Evolutionary conservation across 2,797 vertebrate species (phyloP).

Genomic region (Myoxocephalus aenaeus): DNA sequence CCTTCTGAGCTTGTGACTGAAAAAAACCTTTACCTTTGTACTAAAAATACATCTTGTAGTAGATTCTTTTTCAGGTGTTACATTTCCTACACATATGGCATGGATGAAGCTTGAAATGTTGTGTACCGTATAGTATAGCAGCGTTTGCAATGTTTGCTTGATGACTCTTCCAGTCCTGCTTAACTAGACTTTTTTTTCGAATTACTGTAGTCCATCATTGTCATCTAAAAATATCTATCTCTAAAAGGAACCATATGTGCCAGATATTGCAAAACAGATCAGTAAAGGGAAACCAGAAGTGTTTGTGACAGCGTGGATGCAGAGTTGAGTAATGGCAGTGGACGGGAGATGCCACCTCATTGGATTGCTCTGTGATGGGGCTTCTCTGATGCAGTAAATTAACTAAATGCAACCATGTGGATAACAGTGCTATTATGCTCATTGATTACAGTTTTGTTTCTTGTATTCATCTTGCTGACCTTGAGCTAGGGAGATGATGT

Average conservation of each 20-base stretch:
- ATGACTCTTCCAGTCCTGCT: constrained; percentile 54
- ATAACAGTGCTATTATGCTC: constrained; percentile 28
- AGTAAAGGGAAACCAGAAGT: constrained; percentile 46
- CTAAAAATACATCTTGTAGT: constrained; percentile 56
- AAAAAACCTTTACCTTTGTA: constrained; percentile 30
- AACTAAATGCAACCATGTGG: constrained; percentile 35
- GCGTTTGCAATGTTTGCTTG: constrained; percentile 53
- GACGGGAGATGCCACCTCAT: constrained; percentile 40
- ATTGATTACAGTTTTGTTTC: constrained; percentile 45
- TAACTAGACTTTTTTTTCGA: constrained; percentile 54
- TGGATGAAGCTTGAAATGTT: constrained; percentile 57
- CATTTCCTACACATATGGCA: constrained; percentile 68
- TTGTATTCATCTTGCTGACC: constrained; percentile 53
- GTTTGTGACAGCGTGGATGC: constrained; percentile 42
- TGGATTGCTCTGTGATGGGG: background rate
- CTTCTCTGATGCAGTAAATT: background rate
- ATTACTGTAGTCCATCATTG: constrained; percentile 62
- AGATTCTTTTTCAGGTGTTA: constrained; percentile 43
- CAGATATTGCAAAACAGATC: constrained; percentile 74
- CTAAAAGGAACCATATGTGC: constrained; percentile 81
- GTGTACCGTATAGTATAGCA: constrained; percentile 14
- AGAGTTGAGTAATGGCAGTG: constrained; percentile 10
- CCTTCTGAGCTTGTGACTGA: constrained; percentile 48
- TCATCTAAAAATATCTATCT: constrained; percentile 82
- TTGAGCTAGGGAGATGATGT: constrained; percentile 9